These are phyloP conservation scores for Sinosuthora webbiana DNA, from an alignment of 2,113 vertebrate species.

Conservation along the genomic window DNA sequence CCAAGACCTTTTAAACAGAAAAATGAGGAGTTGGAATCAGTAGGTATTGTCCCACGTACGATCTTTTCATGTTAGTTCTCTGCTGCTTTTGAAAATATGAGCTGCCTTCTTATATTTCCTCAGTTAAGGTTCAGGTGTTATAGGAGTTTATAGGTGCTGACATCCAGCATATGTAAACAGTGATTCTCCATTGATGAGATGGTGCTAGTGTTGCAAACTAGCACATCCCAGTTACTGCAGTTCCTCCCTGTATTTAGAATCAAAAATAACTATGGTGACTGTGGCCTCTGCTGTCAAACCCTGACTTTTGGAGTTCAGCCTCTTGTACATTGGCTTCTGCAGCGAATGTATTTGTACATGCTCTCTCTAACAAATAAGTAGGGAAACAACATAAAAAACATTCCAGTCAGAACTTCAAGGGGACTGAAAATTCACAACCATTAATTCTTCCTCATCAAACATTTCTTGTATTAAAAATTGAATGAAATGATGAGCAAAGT, in stretches of 20 bases:
- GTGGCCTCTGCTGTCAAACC: neutral
- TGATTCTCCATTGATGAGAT: neutral
- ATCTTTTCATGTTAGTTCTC: neutral
- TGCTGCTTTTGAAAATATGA: neutral
- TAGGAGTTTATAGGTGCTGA: neutral
- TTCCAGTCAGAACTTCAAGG: neutral
- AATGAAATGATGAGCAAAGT: neutral
- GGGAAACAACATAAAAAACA: neutral
- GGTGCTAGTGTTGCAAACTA: neutral
- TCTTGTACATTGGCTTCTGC: neutral
- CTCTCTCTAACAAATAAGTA: neutral
- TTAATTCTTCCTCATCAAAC: conserved; percentile 3
- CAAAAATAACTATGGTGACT: neutral
- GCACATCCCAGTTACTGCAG: neutral
- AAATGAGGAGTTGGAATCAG: neutral
- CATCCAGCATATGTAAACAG: neutral
- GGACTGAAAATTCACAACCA: neutral
- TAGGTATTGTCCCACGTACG: neutral
- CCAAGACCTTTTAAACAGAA: neutral
- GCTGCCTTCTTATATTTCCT: neutral
- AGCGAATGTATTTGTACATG: neutral
- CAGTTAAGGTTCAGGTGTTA: neutral
- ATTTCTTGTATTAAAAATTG: conserved; percentile 25
- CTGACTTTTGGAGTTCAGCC: neutral
- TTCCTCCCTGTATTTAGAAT: neutral